Conservation (phyloP, 37 sponge, comb jelly and placozoan species). For the Ianthella basta region DNA sequence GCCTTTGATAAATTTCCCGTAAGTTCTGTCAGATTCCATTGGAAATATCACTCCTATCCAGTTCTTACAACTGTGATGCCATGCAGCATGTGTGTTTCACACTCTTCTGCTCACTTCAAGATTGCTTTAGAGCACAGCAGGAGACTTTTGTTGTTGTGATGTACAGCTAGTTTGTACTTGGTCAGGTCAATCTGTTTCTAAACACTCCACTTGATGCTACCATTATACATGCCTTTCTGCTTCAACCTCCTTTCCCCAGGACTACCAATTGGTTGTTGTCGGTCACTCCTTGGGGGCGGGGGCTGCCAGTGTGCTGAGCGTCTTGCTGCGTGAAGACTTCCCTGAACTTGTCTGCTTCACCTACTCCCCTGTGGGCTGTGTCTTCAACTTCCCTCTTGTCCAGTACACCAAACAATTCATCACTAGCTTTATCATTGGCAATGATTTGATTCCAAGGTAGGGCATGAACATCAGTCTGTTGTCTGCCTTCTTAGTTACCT, state of each 20-base stretch:
- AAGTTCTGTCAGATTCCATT: too few species aligned
- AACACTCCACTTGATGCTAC: too few species aligned
- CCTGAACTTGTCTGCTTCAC: slow-evolving; percentile 45
- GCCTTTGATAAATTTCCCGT: slow-evolving; percentile 2
- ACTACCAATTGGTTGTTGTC: slow-evolving; percentile 31
- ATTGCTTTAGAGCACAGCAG: too few species aligned
- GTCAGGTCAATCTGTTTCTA: too few species aligned
- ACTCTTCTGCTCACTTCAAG: too few species aligned
- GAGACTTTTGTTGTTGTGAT: too few species aligned
- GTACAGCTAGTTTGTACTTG: too few species aligned
- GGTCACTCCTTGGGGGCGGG: slow-evolving; percentile 61
- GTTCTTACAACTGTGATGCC: too few species aligned
- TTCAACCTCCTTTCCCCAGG: neutral
- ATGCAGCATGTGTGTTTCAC: too few species aligned
- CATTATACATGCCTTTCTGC: too few species aligned
- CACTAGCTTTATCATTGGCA: slow-evolving; percentile 41
- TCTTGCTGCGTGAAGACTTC: slow-evolving; percentile 38
- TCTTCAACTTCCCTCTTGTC: slow-evolving; percentile 39
- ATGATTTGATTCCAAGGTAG: slow-evolving; percentile 62
- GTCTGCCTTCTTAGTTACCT: neutral
- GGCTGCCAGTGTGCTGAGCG: slow-evolving; percentile 45
- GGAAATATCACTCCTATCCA: too few species aligned
- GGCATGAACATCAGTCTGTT: neutral
- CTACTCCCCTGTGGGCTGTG: slow-evolving; percentile 59
- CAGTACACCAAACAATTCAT: slow-evolving; percentile 44